Evolutionary conservation across 2,797 vertebrate genomes (phyloP), one percentile per base, ranked within the genome.

Genomic region (Rhincodon typus): DNA sequence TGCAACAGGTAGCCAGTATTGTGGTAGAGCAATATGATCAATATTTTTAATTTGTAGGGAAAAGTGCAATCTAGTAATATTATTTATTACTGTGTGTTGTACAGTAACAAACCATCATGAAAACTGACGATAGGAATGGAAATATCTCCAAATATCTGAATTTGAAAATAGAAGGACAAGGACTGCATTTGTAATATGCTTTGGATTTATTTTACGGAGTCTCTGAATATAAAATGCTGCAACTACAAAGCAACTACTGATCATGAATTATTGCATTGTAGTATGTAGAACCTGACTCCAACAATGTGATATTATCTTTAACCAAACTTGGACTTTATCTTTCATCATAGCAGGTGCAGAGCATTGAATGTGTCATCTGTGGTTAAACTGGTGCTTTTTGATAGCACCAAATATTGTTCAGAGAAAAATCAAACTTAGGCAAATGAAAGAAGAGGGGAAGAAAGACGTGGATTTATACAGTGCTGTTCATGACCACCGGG

Each of bases 291-390:
- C 57, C 34, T 91, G 30, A 34, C 7, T 91, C 53, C 88, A 17
- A 91, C 88, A 91, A 66, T 21, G 25, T 57, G 46, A 57, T 21
- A 66, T 66, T 66, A 91, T 66, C 88, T 91, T 17, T 91, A 82
- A 66, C 34, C 53, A 34, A 34, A 57, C 30, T 91, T 57, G 62
- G 30, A 91, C 53, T 10, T 90, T 90, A 90, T 90, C 87, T 34
- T 90, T 90, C 50, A 90, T 90, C 53, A 66, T 21, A n/a, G 53
- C 87, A 90, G 87, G 87, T 90, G 53, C 53, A 66, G 87, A 90
- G 62, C 34, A n/a, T 90, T 90, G 27, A 62, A 90, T 57, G 19
- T 91, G 62, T 19, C 53, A 62, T 30, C 87, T 34, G 50, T 90
- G 57, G 88, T 91, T 57, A 19, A n/a, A 25, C 87, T 62, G 7